A percentile compares a stretch with the other conserved stretches of the same genome.
These are phyloP conservation scores for Aplochiton taeniatus DNA, from an alignment of 2,797 vertebrate species.

Conservation along the genomic window DNA sequence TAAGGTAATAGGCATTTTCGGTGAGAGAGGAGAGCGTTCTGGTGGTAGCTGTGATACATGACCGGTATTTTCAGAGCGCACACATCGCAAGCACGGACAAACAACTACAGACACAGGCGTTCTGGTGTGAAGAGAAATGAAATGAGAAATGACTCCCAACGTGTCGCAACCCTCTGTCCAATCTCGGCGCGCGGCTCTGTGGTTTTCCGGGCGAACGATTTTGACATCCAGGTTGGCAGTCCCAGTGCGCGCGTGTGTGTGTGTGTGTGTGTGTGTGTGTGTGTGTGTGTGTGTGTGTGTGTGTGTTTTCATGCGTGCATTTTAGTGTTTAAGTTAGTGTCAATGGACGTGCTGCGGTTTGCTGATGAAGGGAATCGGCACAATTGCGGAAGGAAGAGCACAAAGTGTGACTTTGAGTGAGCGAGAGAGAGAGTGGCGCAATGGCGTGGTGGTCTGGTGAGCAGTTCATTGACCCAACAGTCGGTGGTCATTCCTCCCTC, in stretches of 20 bases:
- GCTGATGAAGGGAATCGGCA: conserved; percentile 15
- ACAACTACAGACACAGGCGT: too few species aligned
- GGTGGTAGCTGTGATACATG: too few species aligned
- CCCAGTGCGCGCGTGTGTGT: background rate
- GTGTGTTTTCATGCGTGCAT: background rate
- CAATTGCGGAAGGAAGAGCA: conserved; percentile 40
- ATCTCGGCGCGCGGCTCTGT: too few species aligned
- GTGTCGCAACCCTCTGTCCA: too few species aligned
- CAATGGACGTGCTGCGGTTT: conserved; percentile 32
- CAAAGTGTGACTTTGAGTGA: background rate
- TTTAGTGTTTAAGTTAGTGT: background rate
- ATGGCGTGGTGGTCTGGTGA: conserved; percentile 39
- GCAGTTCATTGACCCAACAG: conserved; percentile 48
- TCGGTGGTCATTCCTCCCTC: conserved; percentile 31
- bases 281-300: conserved; percentile 11
- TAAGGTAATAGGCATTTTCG: too few species aligned
- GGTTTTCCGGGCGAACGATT: too few species aligned
- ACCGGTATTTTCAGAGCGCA: too few species aligned
- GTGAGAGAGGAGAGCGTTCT: too few species aligned
- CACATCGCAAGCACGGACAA: too few species aligned
- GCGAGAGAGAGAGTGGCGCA: conserved; percentile 40
- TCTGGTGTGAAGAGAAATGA: too few species aligned
- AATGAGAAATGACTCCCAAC: too few species aligned
- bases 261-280: conserved; percentile 15
- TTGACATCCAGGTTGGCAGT: background rate